Evolutionary conservation across 2,113 vertebrate species (phyloP).

Genomic region (Dasyurus viverrinus): DNA sequence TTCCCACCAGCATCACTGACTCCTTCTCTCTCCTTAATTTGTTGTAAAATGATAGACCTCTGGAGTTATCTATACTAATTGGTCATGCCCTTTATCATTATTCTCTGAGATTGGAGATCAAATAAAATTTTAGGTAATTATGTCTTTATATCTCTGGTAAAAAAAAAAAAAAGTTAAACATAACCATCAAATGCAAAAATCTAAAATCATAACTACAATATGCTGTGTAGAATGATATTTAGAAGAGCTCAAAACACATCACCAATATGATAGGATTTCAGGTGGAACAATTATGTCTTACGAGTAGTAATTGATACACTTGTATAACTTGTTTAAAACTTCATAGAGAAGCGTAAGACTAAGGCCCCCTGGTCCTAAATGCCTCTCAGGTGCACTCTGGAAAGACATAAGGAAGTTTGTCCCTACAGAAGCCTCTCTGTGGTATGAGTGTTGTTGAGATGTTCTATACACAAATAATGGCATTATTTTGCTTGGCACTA

Average conservation of each 20-base stretch:
- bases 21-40: background rate
- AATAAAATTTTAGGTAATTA: background rate
- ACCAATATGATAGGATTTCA: background rate
- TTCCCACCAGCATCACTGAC: background rate
- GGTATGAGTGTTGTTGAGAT: background rate
- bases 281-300: background rate
- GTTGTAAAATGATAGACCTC: background rate
- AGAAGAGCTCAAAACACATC: background rate
- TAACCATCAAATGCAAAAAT: background rate
- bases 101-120: background rate
- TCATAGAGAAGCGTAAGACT: conserved; percentile 3
- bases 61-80: background rate
- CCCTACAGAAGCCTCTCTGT: background rate
- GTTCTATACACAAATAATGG: background rate
- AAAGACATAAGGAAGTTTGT: background rate
- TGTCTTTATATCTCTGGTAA: background rate
- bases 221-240: background rate
- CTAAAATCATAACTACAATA: background rate
- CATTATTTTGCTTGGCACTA: background rate
- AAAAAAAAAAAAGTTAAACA: background rate
- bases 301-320: conserved; percentile 2
- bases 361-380: background rate
- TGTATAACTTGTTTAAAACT: background rate
- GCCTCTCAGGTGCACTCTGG: background rate
- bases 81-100: background rate